Base-by-base conservation (phyloP, 2,797 vertebrate genomes). In the Pseudomugil gertrudae region DNA sequence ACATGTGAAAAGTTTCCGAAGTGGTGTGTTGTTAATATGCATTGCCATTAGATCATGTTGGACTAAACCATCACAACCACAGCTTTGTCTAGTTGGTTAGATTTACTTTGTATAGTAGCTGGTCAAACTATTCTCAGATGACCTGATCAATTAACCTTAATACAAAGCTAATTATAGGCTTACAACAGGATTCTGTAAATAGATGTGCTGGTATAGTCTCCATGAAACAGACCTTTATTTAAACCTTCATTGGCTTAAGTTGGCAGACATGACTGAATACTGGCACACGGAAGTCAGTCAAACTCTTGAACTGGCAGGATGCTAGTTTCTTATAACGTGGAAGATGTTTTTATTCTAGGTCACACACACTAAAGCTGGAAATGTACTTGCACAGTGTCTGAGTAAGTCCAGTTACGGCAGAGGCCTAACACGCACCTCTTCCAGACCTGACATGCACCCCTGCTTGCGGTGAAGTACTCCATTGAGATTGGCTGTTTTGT, bases 101-200 rank as follows among this genome's bases (percentile, higher is more conserved):
- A 75, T 13, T 85, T 60, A 69, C 17, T 63, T 66, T 54, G 61
- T 43, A 59, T 76, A 67, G 75, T 80, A 76, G 67, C 64, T 69
- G 63, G 72, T 83, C 66, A 78, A 65, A 72, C 75, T 80, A 83
- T 90, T 84, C 81, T 79, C 69, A 86, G 82, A 77, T 66, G 15
- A 36, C 66, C 57, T 86, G 70, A 81, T 85, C 70, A 76, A 51
- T 67, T 54, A 76, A 75, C 69, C 67, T 78, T 73, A 69, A 76
- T 74, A 77, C 77, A 85, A 80, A 72, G 68, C 76, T 89, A 89
- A 89, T 86, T 84, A 88, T 87, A 78, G 80, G 78, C 81, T 84
- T 79, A 84, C 72, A 79, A 84, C 58, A 33, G 38, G 69, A 66
- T 88, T 89, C 81, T 83, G 64, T 70, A 82, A 90, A 83, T 66